Conservation (phyloP, 2,888 invertebrate species). For the Hyles lineata region DNA sequence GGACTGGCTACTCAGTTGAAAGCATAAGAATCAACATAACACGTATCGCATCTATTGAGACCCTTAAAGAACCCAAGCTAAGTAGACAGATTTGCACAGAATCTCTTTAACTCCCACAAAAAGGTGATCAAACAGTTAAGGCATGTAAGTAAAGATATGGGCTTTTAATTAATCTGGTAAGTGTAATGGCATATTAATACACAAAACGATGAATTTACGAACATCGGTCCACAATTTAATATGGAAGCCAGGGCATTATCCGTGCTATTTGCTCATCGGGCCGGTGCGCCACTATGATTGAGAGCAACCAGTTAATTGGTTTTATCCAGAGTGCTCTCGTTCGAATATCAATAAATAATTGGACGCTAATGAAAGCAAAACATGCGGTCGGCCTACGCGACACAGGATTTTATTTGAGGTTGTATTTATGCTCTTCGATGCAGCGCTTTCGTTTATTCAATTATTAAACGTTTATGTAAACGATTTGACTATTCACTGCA, state of each 20-base stretch:
- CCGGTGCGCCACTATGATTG: constrained; percentile 32
- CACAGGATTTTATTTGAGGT: not conserved
- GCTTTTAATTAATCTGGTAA: too few species aligned
- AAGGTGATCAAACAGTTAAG: not conserved
- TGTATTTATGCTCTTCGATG: not conserved
- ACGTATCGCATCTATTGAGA: not conserved
- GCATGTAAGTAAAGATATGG: too few species aligned
- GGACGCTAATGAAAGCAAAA: constrained; percentile 5
- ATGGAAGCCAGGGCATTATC: constrained; percentile 24
- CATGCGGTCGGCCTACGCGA: not conserved
- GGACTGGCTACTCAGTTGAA: not conserved
- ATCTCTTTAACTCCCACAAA: not conserved
- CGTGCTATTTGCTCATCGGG: constrained; percentile 24
- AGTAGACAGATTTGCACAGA: not conserved
- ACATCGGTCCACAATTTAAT: constrained; percentile 19
- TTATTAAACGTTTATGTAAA: not conserved
- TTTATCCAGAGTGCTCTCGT: constrained; percentile 33
- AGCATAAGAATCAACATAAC: not conserved
- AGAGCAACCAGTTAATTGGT: constrained; percentile 33
- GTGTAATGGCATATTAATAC: not conserved
- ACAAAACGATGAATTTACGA: constrained; percentile 4
- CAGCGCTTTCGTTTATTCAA: not conserved
- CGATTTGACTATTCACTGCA: not conserved
- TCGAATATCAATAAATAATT: constrained; percentile 31
- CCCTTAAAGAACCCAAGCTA: too few species aligned